Evolutionary conservation across 2,113 vertebrate species (phyloP), one percentile per base, ranked within the genome.

Genomic region (Lagopus leucura): DNA sequence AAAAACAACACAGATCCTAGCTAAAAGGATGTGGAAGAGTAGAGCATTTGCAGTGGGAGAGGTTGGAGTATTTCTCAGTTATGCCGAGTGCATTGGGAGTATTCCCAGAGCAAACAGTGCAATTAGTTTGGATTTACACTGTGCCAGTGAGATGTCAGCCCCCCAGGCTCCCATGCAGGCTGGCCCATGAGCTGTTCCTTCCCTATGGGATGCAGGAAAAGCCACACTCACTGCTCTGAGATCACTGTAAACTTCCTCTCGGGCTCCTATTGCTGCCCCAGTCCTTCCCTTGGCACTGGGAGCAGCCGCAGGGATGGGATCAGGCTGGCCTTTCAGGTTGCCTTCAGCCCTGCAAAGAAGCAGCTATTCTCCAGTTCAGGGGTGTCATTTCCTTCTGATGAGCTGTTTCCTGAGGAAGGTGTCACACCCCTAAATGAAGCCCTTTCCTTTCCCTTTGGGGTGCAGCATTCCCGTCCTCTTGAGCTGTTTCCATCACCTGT

Each of bases 51-150:
- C 74, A 64, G 4, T 55, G 66, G 47, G 82, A 87, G 79, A 70
- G 34, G 60, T 54, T n/a, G 72, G 67, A 92, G 71, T 85, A 2
- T 11, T 70, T 36, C 85, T 95, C 47, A 81, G 72, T 71, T 52
- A 10, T 25, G 55, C 75, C 87, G 64, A 73, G 85, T 36, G 36
- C 11, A 28, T 47, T 60, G 81, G 82, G 87, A 94, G 72, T 81
- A 89, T 89, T 94, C 93, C 93, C 85, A 88, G 79, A 77, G 93
- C 91, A 92, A 94, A 86, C 76, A 91, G 7, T 67, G 85, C 91
- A 96, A 91, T 97, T 94, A 86, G 84, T 95, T 88, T 27, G 88
- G 94, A 43, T 88, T 92, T 70, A 65, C 91, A 64, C 85, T 60
- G 2, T 66, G 75, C 82, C 78, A 66, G 72, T 15, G 47, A 77